Base-by-base conservation (phyloP, 2,888 invertebrate genomes). In the Entomobrya proxima region DNA sequence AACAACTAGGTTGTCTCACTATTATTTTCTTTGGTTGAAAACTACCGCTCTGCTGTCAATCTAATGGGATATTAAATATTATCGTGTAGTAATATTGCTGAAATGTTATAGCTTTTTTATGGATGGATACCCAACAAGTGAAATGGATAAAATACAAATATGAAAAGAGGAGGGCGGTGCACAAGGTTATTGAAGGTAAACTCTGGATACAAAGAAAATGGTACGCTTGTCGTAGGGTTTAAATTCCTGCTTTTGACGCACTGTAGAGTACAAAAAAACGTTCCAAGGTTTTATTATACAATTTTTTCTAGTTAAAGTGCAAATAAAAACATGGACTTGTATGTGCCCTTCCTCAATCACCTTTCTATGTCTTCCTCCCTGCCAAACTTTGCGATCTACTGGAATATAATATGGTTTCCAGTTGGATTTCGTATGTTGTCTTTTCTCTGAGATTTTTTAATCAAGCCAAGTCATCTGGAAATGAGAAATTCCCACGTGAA, bases 401-500 rank as follows among this genome's bases (percentile, higher is more conserved):
- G n/a, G 64, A 58, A 30, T n/a, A 58, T 58, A 58, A 58, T 58
- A n/a, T n/a, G n/a, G n/a, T 37, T 67, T 67, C 21, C 37, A 37
- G 18, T 44, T 44, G 2, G 15, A 5, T 24, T 18, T 35, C 21
- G 21, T n/a, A n/a, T 55, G 2, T 55, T 55, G 11, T 27, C 24
- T 37, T 35, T 15, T 30, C 15, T 3, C 64, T n/a, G 64, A 67
- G 64, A 67, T 67, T 67, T 58, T 67, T 67, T 67, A 67, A 67
- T 67, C 64, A 67, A 67, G 40, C 40, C 64, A 18, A 67, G 64
- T 67, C 64, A 21, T 21, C 64, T 67, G 64, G 24, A 44, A 69
- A 69, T 69, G 69, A 69, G 44, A 69, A 40, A 44, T 69, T 69
- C 69, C 69, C 40, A 40, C 44, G 69, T 69, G 69, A 69, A 44